Base-by-base conservation (phyloP, 2,797 vertebrate genomes). In the Orientallactaga sibirica region DNA sequence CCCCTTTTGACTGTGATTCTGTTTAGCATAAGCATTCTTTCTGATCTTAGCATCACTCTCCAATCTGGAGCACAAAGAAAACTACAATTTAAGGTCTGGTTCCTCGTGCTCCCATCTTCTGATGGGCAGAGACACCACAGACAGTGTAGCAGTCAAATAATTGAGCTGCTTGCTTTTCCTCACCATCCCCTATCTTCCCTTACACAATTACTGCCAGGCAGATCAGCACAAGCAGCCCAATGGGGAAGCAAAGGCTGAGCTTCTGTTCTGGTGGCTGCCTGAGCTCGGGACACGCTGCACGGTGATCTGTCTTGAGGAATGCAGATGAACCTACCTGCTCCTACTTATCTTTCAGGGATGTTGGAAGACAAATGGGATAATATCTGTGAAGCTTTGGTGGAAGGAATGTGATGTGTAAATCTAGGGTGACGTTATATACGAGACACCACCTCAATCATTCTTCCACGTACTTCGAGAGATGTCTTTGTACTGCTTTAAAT, bases 311-410 rank as follows among this genome's bases (percentile, higher is more conserved):
- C 58, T 62, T 25, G 27, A 48, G 41, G 25, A n/a, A 88, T 81
- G 64, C 68, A 85, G 86, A 68, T 79, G 89, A 91, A 84, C 78
- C 66, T 15, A 2, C 80, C 83, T 75, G n/a, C 77, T 76, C 80
- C 71, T 76, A 18, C 52, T 93, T 81, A 86, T 80, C 91, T 81
- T 84, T 91, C 83, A 75, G 74, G 73, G 43, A 86, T 87, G 25
- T 83, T 61, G 68, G 61, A 88, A 95, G 93, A 96, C 67, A 94
- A 80, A 88, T 80, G 94, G 88, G 92, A 81, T 92, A n/a, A 61
- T 82, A 85, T 91, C 37, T 79, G 84, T 67, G 89, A 95, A 93
- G 41, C 78, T 75, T 61, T 87, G 83, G 77, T 87, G 80, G 77
- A 93, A 92, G 85, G 67, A 86, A 91, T 29, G 41, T 73, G 55